A percentile compares a stretch with the other conserved stretches of the same genome.
Conservation (phyloP, 1,140 invertebrate genomes). For the Arion vulgaris region DNA sequence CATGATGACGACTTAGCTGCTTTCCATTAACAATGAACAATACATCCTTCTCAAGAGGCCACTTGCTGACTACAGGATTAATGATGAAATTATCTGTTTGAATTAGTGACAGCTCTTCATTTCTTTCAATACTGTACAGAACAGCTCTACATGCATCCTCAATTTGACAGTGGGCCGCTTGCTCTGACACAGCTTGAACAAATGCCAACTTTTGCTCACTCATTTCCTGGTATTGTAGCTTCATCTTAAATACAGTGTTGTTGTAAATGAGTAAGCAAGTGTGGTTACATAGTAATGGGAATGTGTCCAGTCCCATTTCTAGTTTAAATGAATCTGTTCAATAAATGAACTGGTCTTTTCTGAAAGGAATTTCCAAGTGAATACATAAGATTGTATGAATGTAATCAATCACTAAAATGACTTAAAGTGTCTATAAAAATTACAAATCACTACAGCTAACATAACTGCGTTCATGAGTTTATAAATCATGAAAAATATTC, state of each 20-base stretch:
- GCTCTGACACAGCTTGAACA: background rate
- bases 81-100: background rate
- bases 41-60: background rate
- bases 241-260: constrained; percentile 5
- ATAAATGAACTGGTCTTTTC: too few relatives aligned
- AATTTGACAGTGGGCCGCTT: background rate
- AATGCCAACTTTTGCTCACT: background rate
- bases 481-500: too few relatives aligned
- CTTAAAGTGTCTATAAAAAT: background rate
- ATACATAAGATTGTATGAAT: too few relatives aligned
- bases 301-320: background rate
- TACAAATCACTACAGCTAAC: background rate
- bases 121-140: constrained; percentile 9
- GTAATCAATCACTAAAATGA: too few relatives aligned
- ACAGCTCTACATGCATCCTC: background rate
- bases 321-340: background rate
- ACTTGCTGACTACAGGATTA: background rate
- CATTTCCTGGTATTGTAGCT: background rate
- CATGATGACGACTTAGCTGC: background rate
- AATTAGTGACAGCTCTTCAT: background rate
- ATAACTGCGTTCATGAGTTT: too few relatives aligned
- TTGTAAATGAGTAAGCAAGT: background rate
- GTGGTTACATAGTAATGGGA: background rate
- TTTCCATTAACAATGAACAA: background rate
- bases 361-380: too few relatives aligned